A percentile compares a stretch with the other conserved stretches of the same genome.
Conservation (phyloP, 1,140 invertebrate species). For the Drosophila melanogaster region Release_6_plus_ISO1_MT NT_033779.5:2771501-2772000, state of each 20-base stretch:
- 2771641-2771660: background rate
- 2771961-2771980: background rate
- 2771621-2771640: background rate
- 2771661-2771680: conserved; percentile 32
- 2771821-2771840: conserved; percentile 6
- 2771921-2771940: background rate
- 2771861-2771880: background rate
- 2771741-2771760: background rate
- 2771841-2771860: background rate
- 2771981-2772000: background rate
- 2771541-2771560: conserved; percentile 46
- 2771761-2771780: background rate
- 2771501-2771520: conserved; percentile 59
- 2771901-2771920: background rate
- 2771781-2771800: background rate
- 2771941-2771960: background rate
- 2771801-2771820: background rate
- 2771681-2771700: conserved; percentile 56
- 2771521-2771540: conserved; percentile 28
- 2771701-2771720: conserved; percentile 39
- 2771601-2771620: conserved; percentile 37
- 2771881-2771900: background rate
- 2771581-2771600: conserved; percentile 61
- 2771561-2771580: conserved; percentile 47
- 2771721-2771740: conserved; percentile 6